These are phyloP conservation scores for Clusia tigrina DNA, from an alignment of 2,888 invertebrate species.

Conservation along the genomic window DNA sequence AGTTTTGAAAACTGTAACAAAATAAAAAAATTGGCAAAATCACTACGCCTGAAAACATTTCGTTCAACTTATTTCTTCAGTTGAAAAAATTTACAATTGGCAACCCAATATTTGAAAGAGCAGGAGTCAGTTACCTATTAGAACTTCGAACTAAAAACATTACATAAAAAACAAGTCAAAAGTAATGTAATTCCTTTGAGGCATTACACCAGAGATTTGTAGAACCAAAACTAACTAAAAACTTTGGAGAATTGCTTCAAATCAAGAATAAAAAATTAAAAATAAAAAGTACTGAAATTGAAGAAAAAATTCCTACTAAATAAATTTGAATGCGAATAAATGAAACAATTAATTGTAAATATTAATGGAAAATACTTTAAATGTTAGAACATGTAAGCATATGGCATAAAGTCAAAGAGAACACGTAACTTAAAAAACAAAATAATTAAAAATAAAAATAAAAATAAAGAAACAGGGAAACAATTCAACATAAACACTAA, in stretches of 20 bases:
- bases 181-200: conserved; percentile 46
- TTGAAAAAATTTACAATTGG: conserved; percentile 44
- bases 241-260: not conserved
- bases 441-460: conserved; percentile 23
- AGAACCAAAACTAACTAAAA: conserved; percentile 1
- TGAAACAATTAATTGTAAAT: not conserved
- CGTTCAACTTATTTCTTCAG: too few relatives aligned
- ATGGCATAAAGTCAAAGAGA: not conserved
- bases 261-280: not conserved
- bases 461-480: conserved; percentile 54
- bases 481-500: conserved; percentile 52
- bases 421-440: conserved; percentile 38
- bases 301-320: conserved; percentile 29
- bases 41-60: not conserved
- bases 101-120: conserved; percentile 53
- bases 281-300: conserved; percentile 14
- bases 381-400: not conserved
- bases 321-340: not conserved
- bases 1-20: too few relatives aligned
- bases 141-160: conserved; percentile 45
- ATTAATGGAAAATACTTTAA: not conserved
- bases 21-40: not conserved
- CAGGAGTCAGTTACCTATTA: conserved; percentile 65
- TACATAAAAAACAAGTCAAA: conserved; percentile 31
- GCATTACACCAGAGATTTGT: conserved; percentile 39